Base-by-base conservation (phyloP, 2,113 vertebrate genomes). In the Mus pahari region DNA sequence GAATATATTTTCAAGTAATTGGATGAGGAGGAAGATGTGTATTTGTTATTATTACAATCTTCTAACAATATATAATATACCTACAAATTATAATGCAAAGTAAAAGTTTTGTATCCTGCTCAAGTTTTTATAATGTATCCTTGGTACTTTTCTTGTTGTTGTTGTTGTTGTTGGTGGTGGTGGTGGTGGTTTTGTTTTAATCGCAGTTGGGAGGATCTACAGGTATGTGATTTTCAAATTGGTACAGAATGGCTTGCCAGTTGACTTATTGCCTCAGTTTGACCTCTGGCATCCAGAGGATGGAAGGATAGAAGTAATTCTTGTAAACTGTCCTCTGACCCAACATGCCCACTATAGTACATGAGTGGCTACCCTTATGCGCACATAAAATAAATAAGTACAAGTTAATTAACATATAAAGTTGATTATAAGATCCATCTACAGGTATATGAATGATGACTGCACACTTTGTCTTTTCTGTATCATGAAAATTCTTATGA, bases 21-120 rank as follows among this genome's bases (percentile, higher is more conserved):
- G 9, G 42, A 16, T 66, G 4, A 4, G 73, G 7, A 92, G 7
- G 75, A 70, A 71, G 24, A 88, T 48, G 77, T 19, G 3, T 26
- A 64, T 86, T 87, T 66, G 3, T 24, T 89, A 64, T 75, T 20
- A 92, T 73, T n/a, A 24, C 79, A 11, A 74, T 91, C 5, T 77
- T 19, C 68, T 86, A 88, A 48, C 48, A 48, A 48, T 48, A 48
- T 48, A 22, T 14, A 96, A 36, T 24, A 33, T 33, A 50, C 16
- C 77, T 96, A 96, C 83, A 86, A 92, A 66, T 89, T 75, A 14
- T 6, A 92, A 82, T 45, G 77, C 20, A 91, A 89, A 58, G 50
- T 60, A 62, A n/a, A 93, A 84, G 16, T 55, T 55, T 91, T 62
- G 5, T 74, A 75, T 53, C 26, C n/a, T 93, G 9, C 8, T 88